These are phyloP conservation scores for Heliconius ismenius DNA, from an alignment of 2,888 invertebrate genomes.

Conservation along the genomic window DNA sequence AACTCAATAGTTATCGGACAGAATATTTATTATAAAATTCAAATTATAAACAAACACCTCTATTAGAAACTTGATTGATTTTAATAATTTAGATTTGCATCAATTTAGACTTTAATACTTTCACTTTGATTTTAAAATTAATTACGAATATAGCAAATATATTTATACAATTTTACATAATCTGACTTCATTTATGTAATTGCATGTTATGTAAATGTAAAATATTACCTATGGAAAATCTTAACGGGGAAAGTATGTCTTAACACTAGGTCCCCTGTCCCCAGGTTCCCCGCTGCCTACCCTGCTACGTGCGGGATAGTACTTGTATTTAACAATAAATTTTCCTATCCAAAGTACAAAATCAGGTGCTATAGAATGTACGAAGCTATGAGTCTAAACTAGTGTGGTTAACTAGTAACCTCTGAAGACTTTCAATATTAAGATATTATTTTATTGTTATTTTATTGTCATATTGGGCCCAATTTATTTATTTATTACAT, in stretches of 20 bases:
- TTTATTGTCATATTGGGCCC: no score
- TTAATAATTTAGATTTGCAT: constrained; percentile 1
- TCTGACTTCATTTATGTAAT: background rate
- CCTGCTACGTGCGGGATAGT: background rate
- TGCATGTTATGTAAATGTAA: background rate
- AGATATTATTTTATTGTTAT: no score
- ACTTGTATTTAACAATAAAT: background rate
- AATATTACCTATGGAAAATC: no score
- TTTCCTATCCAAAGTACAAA: no score
- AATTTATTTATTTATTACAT: no score
- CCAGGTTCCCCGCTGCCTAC: background rate
- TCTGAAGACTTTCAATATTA: no score
- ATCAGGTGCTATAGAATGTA: no score
- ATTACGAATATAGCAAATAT: constrained; percentile 1
- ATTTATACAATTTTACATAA: background rate
- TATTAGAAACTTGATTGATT: constrained; percentile 5
- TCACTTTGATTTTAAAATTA: constrained; percentile 16
- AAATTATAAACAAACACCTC: background rate
- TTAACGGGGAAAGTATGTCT: background rate
- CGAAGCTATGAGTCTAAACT: no score
- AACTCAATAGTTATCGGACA: no score
- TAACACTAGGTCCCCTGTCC: no score
- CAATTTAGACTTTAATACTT: background rate
- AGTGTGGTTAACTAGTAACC: no score
- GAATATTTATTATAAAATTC: no score